phyloP scores from a whole-genome alignment of 2,113 vertebrate genomes.

The Mohoua ochrocephala region DNA sequence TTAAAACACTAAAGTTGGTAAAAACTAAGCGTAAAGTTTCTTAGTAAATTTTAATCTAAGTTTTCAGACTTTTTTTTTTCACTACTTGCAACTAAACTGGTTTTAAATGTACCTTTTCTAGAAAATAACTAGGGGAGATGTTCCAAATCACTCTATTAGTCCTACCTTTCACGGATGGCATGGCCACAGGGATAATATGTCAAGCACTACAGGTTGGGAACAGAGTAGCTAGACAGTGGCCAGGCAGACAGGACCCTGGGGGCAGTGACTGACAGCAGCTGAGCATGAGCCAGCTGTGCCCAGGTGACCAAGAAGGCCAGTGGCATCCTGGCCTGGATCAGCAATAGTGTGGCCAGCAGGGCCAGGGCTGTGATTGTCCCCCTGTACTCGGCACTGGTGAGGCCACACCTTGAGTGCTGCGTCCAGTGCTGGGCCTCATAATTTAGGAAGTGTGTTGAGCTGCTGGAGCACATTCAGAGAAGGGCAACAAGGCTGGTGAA shows the following conservation, averaged over 20 bases:
- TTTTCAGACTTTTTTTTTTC: background rate
- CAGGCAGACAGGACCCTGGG: background rate
- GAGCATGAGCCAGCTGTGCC: background rate
- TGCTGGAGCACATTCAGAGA: background rate
- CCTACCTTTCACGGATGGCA: background rate
- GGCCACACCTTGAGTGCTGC: too few relatives aligned
- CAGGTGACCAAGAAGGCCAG: background rate
- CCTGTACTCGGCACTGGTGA: fast-evolving
- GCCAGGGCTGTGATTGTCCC: fast-evolving
- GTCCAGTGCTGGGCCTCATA: fast-evolving
- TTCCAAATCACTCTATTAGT: background rate
- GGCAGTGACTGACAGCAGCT: background rate
- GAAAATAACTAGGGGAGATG: background rate
- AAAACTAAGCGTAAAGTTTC: background rate
- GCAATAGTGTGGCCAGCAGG: background rate
- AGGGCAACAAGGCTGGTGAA: fast-evolving
- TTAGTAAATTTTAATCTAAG: background rate
- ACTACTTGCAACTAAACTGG: background rate
- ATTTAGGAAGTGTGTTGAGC: background rate
- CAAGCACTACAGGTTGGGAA: background rate
- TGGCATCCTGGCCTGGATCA: background rate
- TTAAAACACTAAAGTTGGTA: background rate
- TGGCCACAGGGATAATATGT: background rate
- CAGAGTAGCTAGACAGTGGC: background rate
- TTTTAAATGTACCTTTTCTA: background rate